Evolutionary conservation across 2,113 vertebrate species (phyloP), one percentile per base, ranked within the genome.

Genomic region (Bolborhynchus lineola): DNA sequence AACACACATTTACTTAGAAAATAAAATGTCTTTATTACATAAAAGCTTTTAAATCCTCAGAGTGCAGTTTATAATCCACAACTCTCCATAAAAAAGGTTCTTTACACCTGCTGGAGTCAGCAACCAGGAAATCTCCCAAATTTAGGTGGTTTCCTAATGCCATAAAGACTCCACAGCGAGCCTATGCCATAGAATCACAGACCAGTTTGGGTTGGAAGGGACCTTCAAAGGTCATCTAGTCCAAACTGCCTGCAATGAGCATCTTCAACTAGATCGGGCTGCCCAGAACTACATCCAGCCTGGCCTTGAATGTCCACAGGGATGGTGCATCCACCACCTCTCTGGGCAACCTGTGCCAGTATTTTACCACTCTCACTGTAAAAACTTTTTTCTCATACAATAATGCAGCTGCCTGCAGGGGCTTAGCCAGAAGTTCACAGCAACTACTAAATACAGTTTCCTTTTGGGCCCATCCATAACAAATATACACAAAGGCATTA

Each of bases 401-500:
- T 4, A 21, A 39, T 3, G 25, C 46, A 79, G 50, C 26, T 90
- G 47, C 47, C 17, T 10, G 19, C 6, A 19, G 1, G 10, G 21
- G 11, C 31, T 53, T 3, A 10, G 20, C 26, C 19, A 49, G n/a
- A 44, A 70, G 13, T 1, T 25, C 26, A 10, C 31, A 71, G 41
- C 17, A 33, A 12, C 39, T 50, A 52, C 10, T 39, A 57, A 0
- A 11, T 28, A 3, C 6, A 8, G 37, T 1, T n/a, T 46, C 37
- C 29, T 57, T 41, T 13, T 11, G 74, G 50, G 50, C 8, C 28
- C 57, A 19, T 6, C 42, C 37, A 11, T 1, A 59, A 24, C 16
- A 29, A 55, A 2, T 1, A 3, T 13, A 7, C 12, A 18, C 2
- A 0, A 35, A 39, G 46, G 29, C 28, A 18, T 14, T n/a, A 4